Conservation (phyloP, 2,113 vertebrate species). For the Calypte anna region DNA sequence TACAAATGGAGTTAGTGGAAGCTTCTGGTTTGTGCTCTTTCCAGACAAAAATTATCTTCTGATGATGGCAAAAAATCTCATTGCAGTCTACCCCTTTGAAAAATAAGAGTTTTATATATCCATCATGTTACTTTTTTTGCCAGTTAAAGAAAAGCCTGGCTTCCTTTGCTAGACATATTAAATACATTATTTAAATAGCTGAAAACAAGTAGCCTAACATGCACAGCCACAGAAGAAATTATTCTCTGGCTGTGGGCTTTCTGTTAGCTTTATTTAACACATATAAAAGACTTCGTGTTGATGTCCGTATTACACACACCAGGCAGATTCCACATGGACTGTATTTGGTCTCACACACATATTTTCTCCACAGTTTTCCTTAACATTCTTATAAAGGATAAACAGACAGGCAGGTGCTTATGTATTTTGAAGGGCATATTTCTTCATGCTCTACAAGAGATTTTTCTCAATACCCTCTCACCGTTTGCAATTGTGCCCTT, state of each 20-base stretch:
- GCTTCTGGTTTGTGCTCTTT: not conserved
- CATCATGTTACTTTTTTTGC: accelerated
- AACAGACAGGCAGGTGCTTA: conserved; percentile 11
- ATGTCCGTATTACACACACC: not conserved
- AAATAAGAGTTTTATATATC: not conserved
- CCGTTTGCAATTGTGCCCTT: not conserved
- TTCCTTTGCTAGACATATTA: not conserved
- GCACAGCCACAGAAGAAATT: not conserved
- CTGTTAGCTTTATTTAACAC: not conserved
- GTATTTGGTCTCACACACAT: not conserved
- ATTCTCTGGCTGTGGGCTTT: not conserved
- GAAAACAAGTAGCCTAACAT: not conserved
- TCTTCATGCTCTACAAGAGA: not conserved
- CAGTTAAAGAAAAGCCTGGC: not conserved
- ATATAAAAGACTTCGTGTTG: not conserved
- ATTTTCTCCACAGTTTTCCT: not conserved
- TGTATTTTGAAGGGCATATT: conserved; percentile 19
- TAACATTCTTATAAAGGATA: not conserved
- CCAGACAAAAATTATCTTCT: not conserved
- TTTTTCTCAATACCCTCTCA: not conserved
- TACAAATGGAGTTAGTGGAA: not conserved
- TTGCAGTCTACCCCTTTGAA: not conserved
- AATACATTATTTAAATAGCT: not conserved
- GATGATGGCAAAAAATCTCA: not conserved
- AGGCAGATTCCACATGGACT: not conserved